Evolutionary conservation across 2,888 invertebrate species (phyloP).

Genomic region (Hyalella azteca): DNA sequence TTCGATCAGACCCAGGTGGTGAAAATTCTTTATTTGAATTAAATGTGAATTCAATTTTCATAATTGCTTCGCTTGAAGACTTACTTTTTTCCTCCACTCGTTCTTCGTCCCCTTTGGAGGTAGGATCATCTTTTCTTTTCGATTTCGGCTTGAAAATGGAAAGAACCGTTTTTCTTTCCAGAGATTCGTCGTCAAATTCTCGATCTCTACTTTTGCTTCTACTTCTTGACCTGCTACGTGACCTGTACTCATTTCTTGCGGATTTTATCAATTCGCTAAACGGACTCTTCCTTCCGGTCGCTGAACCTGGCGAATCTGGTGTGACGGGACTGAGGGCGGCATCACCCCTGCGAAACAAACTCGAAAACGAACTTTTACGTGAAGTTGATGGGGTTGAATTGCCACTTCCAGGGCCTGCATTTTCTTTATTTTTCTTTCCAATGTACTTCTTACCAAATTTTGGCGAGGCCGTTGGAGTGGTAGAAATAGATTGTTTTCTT

Average conservation of each 20-base stretch:
- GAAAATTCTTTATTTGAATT: constrained; percentile 58
- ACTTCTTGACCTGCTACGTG: constrained; percentile 69
- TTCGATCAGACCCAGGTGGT: background rate
- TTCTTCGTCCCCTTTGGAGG: constrained; percentile 55
- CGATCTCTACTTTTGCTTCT: constrained; percentile 55
- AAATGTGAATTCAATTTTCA: constrained; percentile 65
- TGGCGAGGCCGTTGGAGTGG: constrained; percentile 52
- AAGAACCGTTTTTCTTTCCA: constrained; percentile 53
- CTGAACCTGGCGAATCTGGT: constrained; percentile 67
- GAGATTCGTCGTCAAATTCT: constrained; percentile 54
- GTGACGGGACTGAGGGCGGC: constrained; percentile 67
- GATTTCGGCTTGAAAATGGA: constrained; percentile 55
- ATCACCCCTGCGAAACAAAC: constrained; percentile 75
- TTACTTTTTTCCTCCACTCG: constrained; percentile 59
- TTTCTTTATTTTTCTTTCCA: constrained; percentile 44
- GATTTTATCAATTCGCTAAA: constrained; percentile 63
- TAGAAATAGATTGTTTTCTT: constrained; percentile 25
- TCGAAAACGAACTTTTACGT: constrained; percentile 81
- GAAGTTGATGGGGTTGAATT: constrained; percentile 67
- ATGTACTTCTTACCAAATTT: constrained; percentile 40
- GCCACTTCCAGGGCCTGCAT: constrained; percentile 42
- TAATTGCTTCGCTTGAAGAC: constrained; percentile 64
- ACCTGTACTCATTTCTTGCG: constrained; percentile 63
- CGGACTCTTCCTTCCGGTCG: constrained; percentile 60
- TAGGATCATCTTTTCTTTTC: constrained; percentile 51